These are phyloP conservation scores for Megalurothrips usitatus DNA, from an alignment of 2,888 invertebrate genomes.

Conservation along the genomic window DNA sequence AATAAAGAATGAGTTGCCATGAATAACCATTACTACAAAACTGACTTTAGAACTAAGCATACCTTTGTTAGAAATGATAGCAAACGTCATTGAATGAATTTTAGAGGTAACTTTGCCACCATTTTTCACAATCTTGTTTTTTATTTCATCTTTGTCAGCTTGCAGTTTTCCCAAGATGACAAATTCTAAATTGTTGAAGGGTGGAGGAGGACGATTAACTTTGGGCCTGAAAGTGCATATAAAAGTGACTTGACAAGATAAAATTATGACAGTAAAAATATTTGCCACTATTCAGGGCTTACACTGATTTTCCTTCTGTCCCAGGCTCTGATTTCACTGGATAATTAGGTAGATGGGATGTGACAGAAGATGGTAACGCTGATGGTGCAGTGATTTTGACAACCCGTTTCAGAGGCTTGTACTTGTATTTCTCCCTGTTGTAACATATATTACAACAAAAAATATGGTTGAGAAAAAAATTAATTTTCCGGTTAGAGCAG, in stretches of 20 bases:
- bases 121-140: conserved; percentile 62
- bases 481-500: conserved; percentile 28
- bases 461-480: conserved; percentile 25
- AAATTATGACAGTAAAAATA: conserved; percentile 31
- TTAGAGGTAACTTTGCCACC: conserved; percentile 71
- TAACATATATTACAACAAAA: conserved; percentile 24
- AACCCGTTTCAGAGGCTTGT: conserved; percentile 54
- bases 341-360: not conserved
- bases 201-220: conserved; percentile 59
- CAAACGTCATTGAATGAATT: conserved; percentile 61
- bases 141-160: conserved; percentile 58
- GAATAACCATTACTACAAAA: conserved; percentile 26
- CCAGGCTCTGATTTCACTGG: conserved; percentile 32
- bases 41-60: conserved; percentile 30
- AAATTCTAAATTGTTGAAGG: conserved; percentile 75
- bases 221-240: conserved; percentile 52
- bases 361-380: conserved; percentile 39
- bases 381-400: conserved; percentile 55
- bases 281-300: conserved; percentile 36
- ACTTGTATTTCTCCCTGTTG: conserved; percentile 55
- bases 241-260: conserved; percentile 23
- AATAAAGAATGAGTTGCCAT: conserved; percentile 17
- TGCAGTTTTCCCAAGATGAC: conserved; percentile 58
- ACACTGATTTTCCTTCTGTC: conserved; percentile 39
- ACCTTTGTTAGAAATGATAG: conserved; percentile 66